A percentile compares a stretch with the other conserved stretches of the same genome.
These are phyloP conservation scores for Gasterosteus aculeatus DNA, from an alignment of 2,113 vertebrate genomes.

Conservation along the genomic window DNA sequence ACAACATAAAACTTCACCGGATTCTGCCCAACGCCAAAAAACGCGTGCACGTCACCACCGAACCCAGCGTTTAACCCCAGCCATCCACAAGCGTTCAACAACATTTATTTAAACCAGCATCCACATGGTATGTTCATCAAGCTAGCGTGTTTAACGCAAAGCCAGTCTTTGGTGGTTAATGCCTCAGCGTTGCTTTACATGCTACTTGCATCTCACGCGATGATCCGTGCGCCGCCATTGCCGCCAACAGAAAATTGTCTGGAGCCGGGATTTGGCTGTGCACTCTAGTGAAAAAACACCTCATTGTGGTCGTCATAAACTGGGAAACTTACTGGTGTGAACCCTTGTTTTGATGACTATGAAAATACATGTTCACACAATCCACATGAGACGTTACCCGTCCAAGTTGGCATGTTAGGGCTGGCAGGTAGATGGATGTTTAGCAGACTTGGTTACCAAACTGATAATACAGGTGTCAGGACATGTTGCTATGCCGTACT, in stretches of 20 bases:
- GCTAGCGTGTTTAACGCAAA: not conserved
- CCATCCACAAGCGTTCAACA: not conserved
- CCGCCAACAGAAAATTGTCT: not conserved
- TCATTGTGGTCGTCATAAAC: not conserved
- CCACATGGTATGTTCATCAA: not conserved
- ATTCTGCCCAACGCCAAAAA: not conserved
- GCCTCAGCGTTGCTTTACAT: not conserved
- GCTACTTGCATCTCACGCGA: not conserved
- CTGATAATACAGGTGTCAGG: not conserved
- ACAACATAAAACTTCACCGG: not conserved
- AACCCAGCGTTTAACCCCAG: not conserved
- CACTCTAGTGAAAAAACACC: not conserved
- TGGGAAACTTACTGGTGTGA: not conserved
- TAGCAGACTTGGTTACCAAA: not conserved
- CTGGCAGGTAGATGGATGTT: constrained; percentile 3
- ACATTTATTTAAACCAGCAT: not conserved
- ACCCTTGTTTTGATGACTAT: constrained; percentile 7
- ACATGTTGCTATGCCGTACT: not conserved
- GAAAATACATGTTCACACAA: not conserved
- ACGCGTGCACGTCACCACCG: not conserved
- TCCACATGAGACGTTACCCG: constrained; percentile 32
- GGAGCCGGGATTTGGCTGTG: not conserved
- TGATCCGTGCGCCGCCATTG: too few species aligned
- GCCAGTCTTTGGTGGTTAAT: not conserved
- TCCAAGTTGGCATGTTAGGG: constrained; percentile 67